Evolutionary conservation across 2,113 vertebrate species (phyloP).

Genomic region (Gavia stellata): DNA sequence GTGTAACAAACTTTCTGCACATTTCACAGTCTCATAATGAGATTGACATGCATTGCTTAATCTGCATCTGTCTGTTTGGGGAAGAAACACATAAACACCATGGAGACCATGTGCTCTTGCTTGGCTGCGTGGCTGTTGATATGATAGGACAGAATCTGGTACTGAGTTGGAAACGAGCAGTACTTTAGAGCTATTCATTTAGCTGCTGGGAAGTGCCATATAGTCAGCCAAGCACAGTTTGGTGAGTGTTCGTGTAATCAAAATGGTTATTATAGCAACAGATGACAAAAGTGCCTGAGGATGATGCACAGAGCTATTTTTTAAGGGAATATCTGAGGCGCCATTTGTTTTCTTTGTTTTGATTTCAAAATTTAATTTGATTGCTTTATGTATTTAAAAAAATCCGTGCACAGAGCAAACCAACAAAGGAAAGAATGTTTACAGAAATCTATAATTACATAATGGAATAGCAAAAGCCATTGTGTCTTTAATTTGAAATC

Average conservation of each 20-base stretch:
- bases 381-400: background rate
- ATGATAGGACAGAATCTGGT: slow-evolving; percentile 47
- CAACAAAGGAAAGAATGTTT: slow-evolving; percentile 41
- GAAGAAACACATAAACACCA: slow-evolving; percentile 65
- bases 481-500: slow-evolving; percentile 43
- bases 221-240: slow-evolving; percentile 19
- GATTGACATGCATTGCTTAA: slow-evolving; percentile 72
- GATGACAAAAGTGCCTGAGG: slow-evolving; percentile 30
- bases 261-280: slow-evolving; percentile 42
- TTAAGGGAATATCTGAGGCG: background rate
- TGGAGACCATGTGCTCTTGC: slow-evolving; percentile 49
- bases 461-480: slow-evolving; percentile 40
- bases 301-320: slow-evolving; percentile 26
- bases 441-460: slow-evolving; percentile 33
- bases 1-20: slow-evolving; percentile 76
- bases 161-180: background rate
- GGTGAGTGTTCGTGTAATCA: background rate
- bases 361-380: slow-evolving; percentile 39
- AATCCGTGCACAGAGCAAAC: background rate
- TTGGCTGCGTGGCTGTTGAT: slow-evolving; percentile 23
- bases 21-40: slow-evolving; percentile 73
- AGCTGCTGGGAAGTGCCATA: slow-evolving; percentile 56
- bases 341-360: slow-evolving; percentile 42
- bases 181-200: slow-evolving; percentile 10
- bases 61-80: slow-evolving; percentile 70